phyloP scores from a whole-genome alignment of 2,888 invertebrate species.

The Dilophus febrilis region DNA sequence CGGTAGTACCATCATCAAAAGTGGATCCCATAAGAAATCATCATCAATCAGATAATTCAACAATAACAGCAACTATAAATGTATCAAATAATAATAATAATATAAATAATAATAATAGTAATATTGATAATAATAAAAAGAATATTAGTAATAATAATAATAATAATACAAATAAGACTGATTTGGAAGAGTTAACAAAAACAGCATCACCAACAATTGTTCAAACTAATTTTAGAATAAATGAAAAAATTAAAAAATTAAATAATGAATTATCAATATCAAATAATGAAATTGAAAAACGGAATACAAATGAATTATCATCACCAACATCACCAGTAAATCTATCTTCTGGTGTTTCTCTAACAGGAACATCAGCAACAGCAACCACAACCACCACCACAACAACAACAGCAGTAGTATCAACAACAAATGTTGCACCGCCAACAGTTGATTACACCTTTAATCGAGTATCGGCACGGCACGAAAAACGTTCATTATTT shows the following conservation, averaged over 20 bases:
- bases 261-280: neutral
- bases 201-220: slow-evolving; percentile 3
- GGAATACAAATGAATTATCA: too few species aligned
- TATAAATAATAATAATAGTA: slow-evolving; percentile 3
- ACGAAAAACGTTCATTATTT: slow-evolving; percentile 27
- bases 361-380: neutral
- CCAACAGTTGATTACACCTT: slow-evolving; percentile 8
- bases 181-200: slow-evolving; percentile 6
- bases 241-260: too few species aligned
- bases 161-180: slow-evolving; percentile 5
- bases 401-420: neutral
- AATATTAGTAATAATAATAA: slow-evolving; percentile 3
- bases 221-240: slow-evolving; percentile 1
- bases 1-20: slow-evolving; percentile 3
- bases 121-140: slow-evolving; percentile 2
- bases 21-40: neutral
- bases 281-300: too few species aligned
- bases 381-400: slow-evolving; percentile 4
- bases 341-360: neutral
- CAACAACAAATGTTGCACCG: slow-evolving; percentile 7
- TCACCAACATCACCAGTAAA: too few species aligned
- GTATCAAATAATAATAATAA: slow-evolving; percentile 5
- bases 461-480: slow-evolving; percentile 10
- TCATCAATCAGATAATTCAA: neutral
- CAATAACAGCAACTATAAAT: slow-evolving; percentile 9